Evolutionary conservation across 1,140 invertebrate genomes (phyloP), one percentile per base, ranked within the genome.

Genomic region (Myzus persicae): DNA sequence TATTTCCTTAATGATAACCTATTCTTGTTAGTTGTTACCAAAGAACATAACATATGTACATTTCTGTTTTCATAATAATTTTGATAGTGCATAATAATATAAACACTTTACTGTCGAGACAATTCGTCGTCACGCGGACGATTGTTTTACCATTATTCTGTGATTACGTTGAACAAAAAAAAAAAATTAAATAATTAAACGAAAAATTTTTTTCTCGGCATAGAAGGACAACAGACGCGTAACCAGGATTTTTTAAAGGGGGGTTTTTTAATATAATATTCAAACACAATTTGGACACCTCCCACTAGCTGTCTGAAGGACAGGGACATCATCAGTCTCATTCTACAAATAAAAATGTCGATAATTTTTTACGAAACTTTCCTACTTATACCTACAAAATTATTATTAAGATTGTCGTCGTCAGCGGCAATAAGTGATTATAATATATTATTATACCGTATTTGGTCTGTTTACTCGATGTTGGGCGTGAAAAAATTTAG

Each of bases 41-140:
- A 44, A n/a, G 18, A 85, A 85, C 22, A 76, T 18, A 54, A 54
- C 87, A 36, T 38, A 4, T 38, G 3, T 26, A 54, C 14, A 89
- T 89, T 89, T 54, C 5, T 11, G 48, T 89, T 89, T 89, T 89
- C 87, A 89, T 89, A 89, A 89, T 89, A 89, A 54, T 54, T 89
- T 89, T 89, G 48, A 89, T 54, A 76, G 59, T 76, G 14, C 31
- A 76, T 76, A 76, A 76, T 76, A 76, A 76, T 36, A 38, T 89
- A 51, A 89, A 89, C 51, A 51, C 48, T 40, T 14, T 31, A 89
- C 87, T 54, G 87, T 40, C 48, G 87, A 89, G 87, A 88, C 85
- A 22, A 88, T 48, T 88, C 44, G 44, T 88, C 44, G 85, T 88
- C 42, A 11, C 44, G 9, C 36, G 22, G 48, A 89, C 48, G 20